Percentiles rank a stretch among this genome's conserved stretches.
These are phyloP conservation scores for Drosophila diplacantha DNA, from an alignment of 2,888 invertebrate species.

Conservation along the genomic window DNA sequence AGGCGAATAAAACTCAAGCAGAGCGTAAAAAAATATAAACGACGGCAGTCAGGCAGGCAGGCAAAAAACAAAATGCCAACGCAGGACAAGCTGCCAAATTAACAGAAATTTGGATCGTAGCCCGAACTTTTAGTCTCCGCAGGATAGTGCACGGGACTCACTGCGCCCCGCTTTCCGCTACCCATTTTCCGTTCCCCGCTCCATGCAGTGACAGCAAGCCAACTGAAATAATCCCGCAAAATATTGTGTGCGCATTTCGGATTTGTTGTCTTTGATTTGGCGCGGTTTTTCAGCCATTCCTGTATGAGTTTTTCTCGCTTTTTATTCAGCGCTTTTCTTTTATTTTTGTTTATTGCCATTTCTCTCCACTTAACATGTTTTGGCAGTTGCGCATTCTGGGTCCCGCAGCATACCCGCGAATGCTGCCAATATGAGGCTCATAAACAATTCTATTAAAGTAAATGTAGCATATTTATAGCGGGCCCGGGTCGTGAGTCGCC, in stretches of 20 bases:
- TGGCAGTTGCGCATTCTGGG: slow-evolving; percentile 56
- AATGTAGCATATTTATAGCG: slow-evolving; percentile 68
- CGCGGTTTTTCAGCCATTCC: slow-evolving; percentile 45
- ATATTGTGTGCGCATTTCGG: slow-evolving; percentile 54
- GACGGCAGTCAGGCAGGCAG: slow-evolving; percentile 36
- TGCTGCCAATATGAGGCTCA: slow-evolving; percentile 47
- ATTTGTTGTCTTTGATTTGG: slow-evolving; percentile 70
- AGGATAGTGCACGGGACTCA: slow-evolving; percentile 36
- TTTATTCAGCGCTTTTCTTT: slow-evolving; percentile 14
- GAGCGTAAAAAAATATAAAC: slow-evolving; percentile 67
- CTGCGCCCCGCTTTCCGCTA: slow-evolving; percentile 4
- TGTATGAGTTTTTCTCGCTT: slow-evolving; percentile 23
- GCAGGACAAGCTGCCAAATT: slow-evolving; percentile 64
- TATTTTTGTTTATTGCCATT: slow-evolving; percentile 35
- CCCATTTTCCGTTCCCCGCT: not conserved
- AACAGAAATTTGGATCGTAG: slow-evolving; percentile 62
- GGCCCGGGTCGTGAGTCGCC: slow-evolving; percentile 14
- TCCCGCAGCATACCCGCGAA: slow-evolving; percentile 49
- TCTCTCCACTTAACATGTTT: slow-evolving; percentile 60
- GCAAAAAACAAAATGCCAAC: slow-evolving; percentile 43
- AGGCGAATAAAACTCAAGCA: slow-evolving; percentile 64
- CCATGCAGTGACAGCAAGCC: slow-evolving; percentile 53
- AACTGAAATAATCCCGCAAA: slow-evolving; percentile 70
- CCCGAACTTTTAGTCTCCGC: slow-evolving; percentile 33
- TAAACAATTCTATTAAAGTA: slow-evolving; percentile 72